Evolutionary conservation across 1,140 invertebrate genomes (phyloP), one percentile per base, ranked within the genome.

Genomic region (Lepidurus packardi): DNA sequence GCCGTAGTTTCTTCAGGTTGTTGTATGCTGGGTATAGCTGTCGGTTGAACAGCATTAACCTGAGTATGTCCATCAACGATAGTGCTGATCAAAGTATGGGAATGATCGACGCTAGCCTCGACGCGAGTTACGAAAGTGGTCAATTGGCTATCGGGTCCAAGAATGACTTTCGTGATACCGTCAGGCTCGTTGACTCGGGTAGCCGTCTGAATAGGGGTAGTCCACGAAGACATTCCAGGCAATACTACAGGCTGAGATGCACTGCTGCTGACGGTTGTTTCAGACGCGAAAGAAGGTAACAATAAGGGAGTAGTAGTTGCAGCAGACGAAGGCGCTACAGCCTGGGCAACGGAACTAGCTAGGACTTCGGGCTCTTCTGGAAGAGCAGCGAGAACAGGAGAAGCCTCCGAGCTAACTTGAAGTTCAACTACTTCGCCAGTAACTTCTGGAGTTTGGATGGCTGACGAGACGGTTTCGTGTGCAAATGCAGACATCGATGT

Each of bases 61-160:
- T 73, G 42, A 11, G 78, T 78, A 7, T 45, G 44, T 75, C 75
- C 24, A 45, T 74, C 65, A 16, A 78, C 73, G 43, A 78, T 78
- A 24, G 78, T 78, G 13, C 65, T 43, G 78, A 78, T 25, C 8
- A 73, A 73, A 11, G 78, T 78, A 21, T 73, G 78, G 6, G 53
- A 13, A 16, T 65, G 53, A 21, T 13, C 21, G 43, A 43, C 73
- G 24, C 44, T 44, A 44, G 43, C 16, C 34, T 78, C 78, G 13
- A 74, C 43, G 42, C 78, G 78, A 21, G 78, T 74, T 11, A 74
- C 78, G 73, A 78, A 75, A 9, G 78, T 78, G 43, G 78, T 78
- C 11, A 74, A 42, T 75, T 75, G 73, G 25, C 43, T 47, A 9
- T 75, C 73, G 1, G 78, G 65, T 0, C 78, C 78, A 42, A 78